Evolutionary conservation across 2,113 vertebrate genomes (phyloP).

Genomic region (Diadophis punctatus): DNA sequence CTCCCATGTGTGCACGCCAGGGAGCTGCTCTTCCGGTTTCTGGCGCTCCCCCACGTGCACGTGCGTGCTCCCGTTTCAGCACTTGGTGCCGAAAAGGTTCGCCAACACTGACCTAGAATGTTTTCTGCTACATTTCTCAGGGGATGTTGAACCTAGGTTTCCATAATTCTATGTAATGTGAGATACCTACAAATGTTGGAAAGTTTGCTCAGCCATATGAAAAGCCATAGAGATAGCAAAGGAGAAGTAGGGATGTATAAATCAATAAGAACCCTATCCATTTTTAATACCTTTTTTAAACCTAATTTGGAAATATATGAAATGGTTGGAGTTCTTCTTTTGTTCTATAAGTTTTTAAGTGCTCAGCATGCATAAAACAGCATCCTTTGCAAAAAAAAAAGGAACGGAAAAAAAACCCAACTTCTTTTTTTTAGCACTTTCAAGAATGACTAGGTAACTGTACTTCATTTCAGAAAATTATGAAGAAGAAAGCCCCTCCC

Average conservation of each 20-base stretch:
- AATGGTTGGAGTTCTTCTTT: background rate
- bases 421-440: background rate
- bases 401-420: too few species aligned
- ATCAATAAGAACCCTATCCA: background rate
- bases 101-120: too few species aligned
- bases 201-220: background rate
- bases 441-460: background rate
- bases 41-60: too few species aligned
- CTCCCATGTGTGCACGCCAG: too few species aligned
- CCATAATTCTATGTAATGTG: background rate
- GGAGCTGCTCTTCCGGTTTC: too few species aligned
- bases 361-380: background rate
- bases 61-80: too few species aligned
- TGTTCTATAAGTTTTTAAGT: background rate
- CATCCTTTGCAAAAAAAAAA: background rate
- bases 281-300: background rate
- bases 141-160: background rate
- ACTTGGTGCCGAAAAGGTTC: too few species aligned
- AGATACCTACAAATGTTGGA: background rate
- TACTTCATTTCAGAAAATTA: background rate
- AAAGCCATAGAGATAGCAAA: background rate
- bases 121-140: background rate
- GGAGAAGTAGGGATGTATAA: background rate
- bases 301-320: background rate
- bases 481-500: background rate